Percentiles rank a stretch among this genome's conserved stretches.
These are phyloP conservation scores for Lacerta bilineata DNA, from an alignment of 2,797 vertebrate species.

Conservation along the genomic window DNA sequence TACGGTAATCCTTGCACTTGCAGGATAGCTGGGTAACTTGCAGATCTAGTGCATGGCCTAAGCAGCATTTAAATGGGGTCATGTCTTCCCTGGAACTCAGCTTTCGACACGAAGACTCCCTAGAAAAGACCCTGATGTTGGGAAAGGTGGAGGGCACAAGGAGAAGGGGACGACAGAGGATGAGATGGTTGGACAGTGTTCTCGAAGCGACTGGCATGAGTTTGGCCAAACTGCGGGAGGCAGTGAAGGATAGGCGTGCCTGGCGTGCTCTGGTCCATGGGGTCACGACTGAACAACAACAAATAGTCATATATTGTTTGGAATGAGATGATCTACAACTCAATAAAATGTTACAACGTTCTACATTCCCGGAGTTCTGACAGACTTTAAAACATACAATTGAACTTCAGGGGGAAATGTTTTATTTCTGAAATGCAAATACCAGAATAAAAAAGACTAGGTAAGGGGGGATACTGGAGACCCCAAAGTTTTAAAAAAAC, in stretches of 20 bases:
- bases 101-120: too few relatives aligned
- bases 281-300: too few relatives aligned
- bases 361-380: neutral
- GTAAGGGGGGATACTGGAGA: neutral
- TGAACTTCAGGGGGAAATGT: neutral
- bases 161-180: too few relatives aligned
- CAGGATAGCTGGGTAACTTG: neutral
- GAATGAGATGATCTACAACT: neutral
- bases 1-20: neutral
- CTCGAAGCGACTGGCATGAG: too few relatives aligned
- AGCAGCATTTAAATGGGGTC: too few relatives aligned
- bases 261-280: too few relatives aligned
- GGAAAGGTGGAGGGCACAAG: too few relatives aligned
- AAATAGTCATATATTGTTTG: neutral
- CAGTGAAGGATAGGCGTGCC: too few relatives aligned
- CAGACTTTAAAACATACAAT: neutral
- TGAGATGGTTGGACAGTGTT: too few relatives aligned
- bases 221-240: too few relatives aligned
- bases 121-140: too few relatives aligned
- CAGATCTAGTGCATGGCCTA: neutral
- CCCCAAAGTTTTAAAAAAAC: neutral
- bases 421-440: constrained; percentile 24
- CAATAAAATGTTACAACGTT: neutral
- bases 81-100: too few relatives aligned
- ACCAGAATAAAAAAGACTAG: neutral